Percentiles rank a stretch among this genome's conserved stretches.
These are phyloP conservation scores for Autographa pulchrina DNA, from an alignment of 2,888 invertebrate species.

Conservation along the genomic window DNA sequence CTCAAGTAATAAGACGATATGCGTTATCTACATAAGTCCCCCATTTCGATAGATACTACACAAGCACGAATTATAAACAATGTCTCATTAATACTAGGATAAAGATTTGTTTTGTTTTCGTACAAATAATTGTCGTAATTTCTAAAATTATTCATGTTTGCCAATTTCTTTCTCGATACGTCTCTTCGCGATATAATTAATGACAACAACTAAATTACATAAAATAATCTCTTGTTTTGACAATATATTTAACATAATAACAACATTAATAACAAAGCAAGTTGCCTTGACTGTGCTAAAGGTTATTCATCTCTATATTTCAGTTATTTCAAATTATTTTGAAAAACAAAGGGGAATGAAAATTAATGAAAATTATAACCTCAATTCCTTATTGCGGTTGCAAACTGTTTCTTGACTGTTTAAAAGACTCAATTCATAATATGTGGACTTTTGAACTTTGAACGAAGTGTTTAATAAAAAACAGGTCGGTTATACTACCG, in stretches of 20 bases:
- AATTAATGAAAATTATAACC: background rate
- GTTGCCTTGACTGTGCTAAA: conserved; percentile 23
- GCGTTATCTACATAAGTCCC: conserved; percentile 48
- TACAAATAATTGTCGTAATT: background rate
- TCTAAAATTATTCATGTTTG: background rate
- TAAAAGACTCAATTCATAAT: background rate
- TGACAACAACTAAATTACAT: conserved; percentile 21
- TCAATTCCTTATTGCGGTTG: background rate
- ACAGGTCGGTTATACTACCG: conserved; percentile 4
- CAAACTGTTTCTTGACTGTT: background rate
- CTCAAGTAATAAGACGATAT: conserved; percentile 54
- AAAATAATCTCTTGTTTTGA: conserved; percentile 32
- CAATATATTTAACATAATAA: conserved; percentile 28
- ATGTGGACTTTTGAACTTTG: background rate
- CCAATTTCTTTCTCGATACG: background rate
- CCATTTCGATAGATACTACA: conserved; percentile 36
- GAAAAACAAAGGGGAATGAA: background rate
- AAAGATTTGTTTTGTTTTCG: conserved; percentile 5
- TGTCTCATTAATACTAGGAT: conserved; percentile 2
- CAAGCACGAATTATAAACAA: background rate
- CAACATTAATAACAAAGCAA: conserved; percentile 18
- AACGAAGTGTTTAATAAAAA: background rate
- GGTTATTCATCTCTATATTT: conserved; percentile 36
- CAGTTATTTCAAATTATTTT: background rate
- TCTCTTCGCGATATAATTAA: conserved; percentile 5